These are phyloP conservation scores for Drosophila rubida DNA, from an alignment of 2,888 invertebrate species.

Conservation along the genomic window DNA sequence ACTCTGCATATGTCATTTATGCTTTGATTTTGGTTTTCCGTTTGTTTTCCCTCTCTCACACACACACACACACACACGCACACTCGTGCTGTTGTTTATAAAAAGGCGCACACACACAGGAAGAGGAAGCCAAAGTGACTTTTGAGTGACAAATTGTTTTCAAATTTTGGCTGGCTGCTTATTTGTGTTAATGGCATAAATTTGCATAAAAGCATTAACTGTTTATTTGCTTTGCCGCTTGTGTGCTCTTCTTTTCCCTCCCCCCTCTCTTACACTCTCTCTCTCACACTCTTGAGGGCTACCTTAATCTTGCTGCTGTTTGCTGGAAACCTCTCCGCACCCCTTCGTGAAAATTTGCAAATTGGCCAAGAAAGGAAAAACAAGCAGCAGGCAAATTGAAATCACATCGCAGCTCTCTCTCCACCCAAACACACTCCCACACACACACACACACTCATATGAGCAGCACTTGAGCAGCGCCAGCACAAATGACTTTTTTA, in stretches of 20 bases:
- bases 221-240: constrained; percentile 79
- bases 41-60: constrained; percentile 36
- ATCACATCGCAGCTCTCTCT: constrained; percentile 67
- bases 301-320: constrained; percentile 49
- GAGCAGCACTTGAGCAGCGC: constrained; percentile 49
- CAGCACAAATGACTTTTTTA: constrained; percentile 49
- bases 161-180: constrained; percentile 77
- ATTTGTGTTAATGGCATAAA: constrained; percentile 82
- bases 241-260: constrained; percentile 20
- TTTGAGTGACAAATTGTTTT: constrained; percentile 82
- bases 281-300: background rate
- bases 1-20: constrained; percentile 71
- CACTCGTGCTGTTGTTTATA: constrained; percentile 33
- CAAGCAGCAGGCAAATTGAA: constrained; percentile 61
- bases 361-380: constrained; percentile 71
- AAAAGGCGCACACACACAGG: constrained; percentile 31
- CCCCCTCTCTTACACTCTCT: background rate
- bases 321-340: background rate
- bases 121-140: constrained; percentile 69
- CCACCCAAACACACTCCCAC: constrained; percentile 1
- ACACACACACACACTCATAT: constrained; percentile 36
- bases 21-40: constrained; percentile 66
- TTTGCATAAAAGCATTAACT: constrained; percentile 82
- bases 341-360: constrained; percentile 73
- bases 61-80: constrained; percentile 25